Percentiles rank a stretch among this genome's conserved stretches.
These are phyloP conservation scores for Ophiothrix spiculata DNA, from an alignment of 35 echinoderm and acorn worm species.

Conservation along the genomic window DNA sequence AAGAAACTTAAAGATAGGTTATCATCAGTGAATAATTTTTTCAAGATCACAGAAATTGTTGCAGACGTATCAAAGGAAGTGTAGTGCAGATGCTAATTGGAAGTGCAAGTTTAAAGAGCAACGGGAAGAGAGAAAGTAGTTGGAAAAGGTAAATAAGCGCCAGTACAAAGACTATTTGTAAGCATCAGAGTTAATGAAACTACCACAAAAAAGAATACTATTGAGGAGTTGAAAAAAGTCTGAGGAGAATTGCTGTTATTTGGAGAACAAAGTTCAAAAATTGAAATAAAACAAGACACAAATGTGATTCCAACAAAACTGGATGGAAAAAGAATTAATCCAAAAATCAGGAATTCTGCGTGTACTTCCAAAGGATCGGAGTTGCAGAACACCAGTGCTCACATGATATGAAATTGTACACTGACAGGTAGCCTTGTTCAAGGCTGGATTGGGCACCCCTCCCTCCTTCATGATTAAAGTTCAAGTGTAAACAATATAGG, in stretches of 20 bases:
- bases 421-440: too few relatives aligned
- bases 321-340: not conserved
- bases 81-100: not conserved
- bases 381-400: not conserved
- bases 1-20: not conserved
- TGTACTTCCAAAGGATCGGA: not conserved
- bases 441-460: too few relatives aligned
- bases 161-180: not conserved
- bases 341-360: not conserved
- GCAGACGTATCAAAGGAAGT: not conserved
- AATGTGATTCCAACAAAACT: not conserved
- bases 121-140: not conserved
- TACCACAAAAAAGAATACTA: not conserved
- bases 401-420: not conserved
- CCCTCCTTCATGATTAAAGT: too few relatives aligned
- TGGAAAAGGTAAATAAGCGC: not conserved
- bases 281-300: not conserved
- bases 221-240: not conserved
- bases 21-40: not conserved
- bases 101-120: not conserved
- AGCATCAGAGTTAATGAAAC: not conserved
- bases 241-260: not conserved
- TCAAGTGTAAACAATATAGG: too few relatives aligned
- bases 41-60: not conserved
- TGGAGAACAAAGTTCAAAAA: not conserved